A percentile compares a stretch with the other conserved stretches of the same genome.
Evolutionary conservation across 1,140 invertebrate genomes (phyloP).

Genomic region (Drosophila sulfurigaster): DNA sequence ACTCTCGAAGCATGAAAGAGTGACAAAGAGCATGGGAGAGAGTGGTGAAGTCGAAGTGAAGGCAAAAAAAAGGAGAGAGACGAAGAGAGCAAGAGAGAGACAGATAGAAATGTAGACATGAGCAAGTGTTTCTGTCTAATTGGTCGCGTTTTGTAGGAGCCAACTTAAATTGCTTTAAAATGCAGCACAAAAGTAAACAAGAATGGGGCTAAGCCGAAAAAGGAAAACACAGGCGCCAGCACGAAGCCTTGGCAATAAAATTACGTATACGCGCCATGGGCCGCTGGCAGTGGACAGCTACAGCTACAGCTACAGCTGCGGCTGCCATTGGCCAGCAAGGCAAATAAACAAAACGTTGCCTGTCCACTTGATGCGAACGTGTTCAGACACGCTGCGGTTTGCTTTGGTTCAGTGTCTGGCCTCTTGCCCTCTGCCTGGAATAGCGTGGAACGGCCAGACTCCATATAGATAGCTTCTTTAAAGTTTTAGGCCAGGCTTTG

Average conservation of each 20-base stretch:
- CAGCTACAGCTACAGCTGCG: background rate
- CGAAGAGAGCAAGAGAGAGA: background rate
- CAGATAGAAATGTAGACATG: slow-evolving; percentile 11
- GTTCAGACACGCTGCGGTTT: slow-evolving; percentile 57
- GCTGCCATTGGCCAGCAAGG: slow-evolving; percentile 43
- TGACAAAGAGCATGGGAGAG: slow-evolving; percentile 17
- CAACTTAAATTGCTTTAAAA: slow-evolving; percentile 68
- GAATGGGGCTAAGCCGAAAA: slow-evolving; percentile 45
- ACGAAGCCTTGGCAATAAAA: slow-evolving; percentile 60
- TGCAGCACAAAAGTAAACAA: slow-evolving; percentile 55
- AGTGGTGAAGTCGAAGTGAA: background rate
- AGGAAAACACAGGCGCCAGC: slow-evolving; percentile 28
- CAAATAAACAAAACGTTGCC: slow-evolving; percentile 73
- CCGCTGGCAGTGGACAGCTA: slow-evolving; percentile 41
- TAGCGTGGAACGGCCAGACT: background rate
- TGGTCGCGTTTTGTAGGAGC: slow-evolving; percentile 35
- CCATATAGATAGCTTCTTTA: slow-evolving; percentile 37
- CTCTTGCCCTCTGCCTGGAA: background rate
- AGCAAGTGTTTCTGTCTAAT: slow-evolving; percentile 49
- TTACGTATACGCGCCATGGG: slow-evolving; percentile 67
- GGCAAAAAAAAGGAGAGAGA: background rate
- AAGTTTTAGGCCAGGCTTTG: slow-evolving; percentile 56
- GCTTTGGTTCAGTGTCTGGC: background rate
- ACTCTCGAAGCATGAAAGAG: slow-evolving; percentile 27
- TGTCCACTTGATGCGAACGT: slow-evolving; percentile 64